Evolutionary conservation across 2,888 invertebrate genomes (phyloP), one percentile per base, ranked within the genome.

Genomic region (Charanyca ferruginea): DNA sequence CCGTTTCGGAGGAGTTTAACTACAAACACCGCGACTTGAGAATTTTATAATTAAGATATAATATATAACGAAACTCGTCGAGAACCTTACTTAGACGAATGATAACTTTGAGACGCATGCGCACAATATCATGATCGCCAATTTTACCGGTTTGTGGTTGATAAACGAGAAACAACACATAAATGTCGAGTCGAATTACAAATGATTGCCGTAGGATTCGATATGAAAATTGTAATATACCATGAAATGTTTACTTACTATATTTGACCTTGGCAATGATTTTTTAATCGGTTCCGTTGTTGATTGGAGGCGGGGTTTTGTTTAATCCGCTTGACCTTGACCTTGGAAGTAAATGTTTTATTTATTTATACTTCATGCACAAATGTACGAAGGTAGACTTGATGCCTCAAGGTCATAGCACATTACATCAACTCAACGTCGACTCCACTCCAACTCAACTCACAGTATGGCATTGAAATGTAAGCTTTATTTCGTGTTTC

Each of bases 151-250:
- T 32, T 55, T 16, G 44, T 55, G 44, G 20, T 42, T 2, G 28
- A 41, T n/a, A 20, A 41, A 58, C 52, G 0, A 20, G 0, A 51
- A 58, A 38, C 28, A 11, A 25, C n/a, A 58, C 23, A 18, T 53
- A 13, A 3, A n/a, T 32, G n/a, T 64, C n/a, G 32, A 44, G 28
- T 44, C 52, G 20, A 42, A 66, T 64, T 11, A 5, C 7, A 45
- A 59, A 20, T 47, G 1, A 62, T 20, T n/a, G 8, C 20, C 11
- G 18, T 44, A 8, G 16, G 13, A 20, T 16, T n/a, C 20, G 61
- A 61, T 61, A 25, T 38, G 38, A 20, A n/a, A 1, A 45, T 58
- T 57, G 16, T 62, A 25, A 32, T 32, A 32, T 16, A 42, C 51
- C 42, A 3, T 65, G 32, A 49, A 32, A 13, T 23, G 3, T n/a